Conservation (phyloP, 1,140 invertebrate species). For the Eumaeus atala region DNA sequence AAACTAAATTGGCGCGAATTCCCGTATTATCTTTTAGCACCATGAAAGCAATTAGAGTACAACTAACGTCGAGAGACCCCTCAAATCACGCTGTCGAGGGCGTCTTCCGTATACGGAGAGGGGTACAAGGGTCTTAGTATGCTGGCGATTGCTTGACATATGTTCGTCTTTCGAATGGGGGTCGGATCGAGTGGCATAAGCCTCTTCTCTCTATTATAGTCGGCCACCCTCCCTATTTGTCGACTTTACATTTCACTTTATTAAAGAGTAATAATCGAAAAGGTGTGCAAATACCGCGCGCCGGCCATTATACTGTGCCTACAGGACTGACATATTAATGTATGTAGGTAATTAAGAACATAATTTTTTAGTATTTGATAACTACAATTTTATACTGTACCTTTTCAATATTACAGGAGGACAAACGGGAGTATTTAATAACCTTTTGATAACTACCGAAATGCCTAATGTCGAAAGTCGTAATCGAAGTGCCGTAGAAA, state of each 20-base stretch:
- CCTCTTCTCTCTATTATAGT: conserved; percentile 63
- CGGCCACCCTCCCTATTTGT: conserved; percentile 57
- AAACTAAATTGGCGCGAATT: conserved; percentile 35
- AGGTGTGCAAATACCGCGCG: conserved; percentile 11
- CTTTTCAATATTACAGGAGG: too few species aligned
- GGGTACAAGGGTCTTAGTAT: conserved; percentile 24
- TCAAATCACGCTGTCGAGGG: conserved; percentile 21
- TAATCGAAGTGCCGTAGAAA: too few species aligned
- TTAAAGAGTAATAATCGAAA: conserved; percentile 36
- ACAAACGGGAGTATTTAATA: too few species aligned
- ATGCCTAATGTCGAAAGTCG: too few species aligned
- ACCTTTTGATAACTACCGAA: too few species aligned
- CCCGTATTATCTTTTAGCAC: conserved; percentile 33
- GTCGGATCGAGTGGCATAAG: conserved; percentile 53
- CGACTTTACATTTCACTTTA: conserved; percentile 54
- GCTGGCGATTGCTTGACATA: conserved; percentile 52
- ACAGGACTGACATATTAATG: too few species aligned
- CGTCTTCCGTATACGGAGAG: conserved; percentile 20
- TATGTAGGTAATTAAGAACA: too few species aligned
- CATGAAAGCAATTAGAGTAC: conserved; percentile 59
- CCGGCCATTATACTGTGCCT: conserved; percentile 13
- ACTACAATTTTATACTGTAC: too few species aligned
- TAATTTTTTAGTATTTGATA: too few species aligned
- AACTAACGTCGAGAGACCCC: conserved; percentile 36
- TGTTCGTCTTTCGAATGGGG: conserved; percentile 51